These are phyloP conservation scores for Horisme vitalbata DNA, from an alignment of 2,888 invertebrate genomes.

Conservation along the genomic window DNA sequence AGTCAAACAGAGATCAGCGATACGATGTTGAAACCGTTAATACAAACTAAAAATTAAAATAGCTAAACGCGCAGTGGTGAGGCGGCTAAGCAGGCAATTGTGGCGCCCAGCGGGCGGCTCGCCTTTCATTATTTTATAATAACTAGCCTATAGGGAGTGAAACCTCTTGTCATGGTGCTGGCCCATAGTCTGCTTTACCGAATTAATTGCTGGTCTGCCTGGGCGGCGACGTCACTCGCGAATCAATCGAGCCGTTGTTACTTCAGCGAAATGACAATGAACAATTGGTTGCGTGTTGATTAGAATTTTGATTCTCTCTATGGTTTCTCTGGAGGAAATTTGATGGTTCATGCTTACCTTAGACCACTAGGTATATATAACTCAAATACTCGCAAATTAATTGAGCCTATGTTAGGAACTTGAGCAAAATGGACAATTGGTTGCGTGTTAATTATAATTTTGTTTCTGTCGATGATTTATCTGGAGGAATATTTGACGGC, in stretches of 20 bases:
- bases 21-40: constrained; percentile 76
- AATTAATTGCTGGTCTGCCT: constrained; percentile 72
- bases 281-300: constrained; percentile 30
- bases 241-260: constrained; percentile 41
- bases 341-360: no score
- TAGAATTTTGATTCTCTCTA: neutral
- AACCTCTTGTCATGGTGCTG: constrained; percentile 74
- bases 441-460: no score
- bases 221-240: constrained; percentile 73
- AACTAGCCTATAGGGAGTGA: constrained; percentile 71
- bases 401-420: no score
- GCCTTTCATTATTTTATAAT: constrained; percentile 82
- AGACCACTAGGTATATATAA: no score
- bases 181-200: constrained; percentile 67
- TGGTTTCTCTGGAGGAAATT: no score
- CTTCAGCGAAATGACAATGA: constrained; percentile 41
- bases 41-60: constrained; percentile 83
- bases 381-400: no score
- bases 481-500: no score
- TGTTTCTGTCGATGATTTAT: no score
- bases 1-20: constrained; percentile 55
- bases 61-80: constrained; percentile 76
- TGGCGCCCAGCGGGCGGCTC: constrained; percentile 77
- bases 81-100: constrained; percentile 80
- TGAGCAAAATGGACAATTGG: no score